Conservation (phyloP, 2,113 vertebrate species). For the Periophthalmodon schlosseri region DNA sequence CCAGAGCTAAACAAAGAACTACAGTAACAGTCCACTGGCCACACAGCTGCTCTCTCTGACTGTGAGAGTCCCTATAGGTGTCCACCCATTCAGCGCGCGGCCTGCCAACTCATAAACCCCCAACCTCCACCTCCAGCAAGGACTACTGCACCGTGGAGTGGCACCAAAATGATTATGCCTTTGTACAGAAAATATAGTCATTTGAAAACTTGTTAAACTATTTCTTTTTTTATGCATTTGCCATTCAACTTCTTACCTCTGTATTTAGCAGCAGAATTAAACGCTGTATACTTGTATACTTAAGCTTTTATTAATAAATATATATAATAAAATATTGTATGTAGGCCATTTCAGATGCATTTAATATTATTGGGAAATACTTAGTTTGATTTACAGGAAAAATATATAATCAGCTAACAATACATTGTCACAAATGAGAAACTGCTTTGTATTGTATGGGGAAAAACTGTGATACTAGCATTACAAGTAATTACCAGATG, state of each 20-base stretch:
- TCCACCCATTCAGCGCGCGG: slow-evolving; percentile 65
- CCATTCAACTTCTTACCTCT: background rate
- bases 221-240: background rate
- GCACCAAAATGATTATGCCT: background rate
- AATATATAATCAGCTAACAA: background rate
- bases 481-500: slow-evolving; percentile 11
- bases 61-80: slow-evolving; percentile 66
- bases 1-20: slow-evolving; percentile 73
- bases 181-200: background rate
- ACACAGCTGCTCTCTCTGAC: slow-evolving; percentile 64
- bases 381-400: background rate
- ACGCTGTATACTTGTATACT: slow-evolving; percentile 74
- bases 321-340: background rate
- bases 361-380: background rate
- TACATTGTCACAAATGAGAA: too few species aligned
- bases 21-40: slow-evolving; percentile 70
- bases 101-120: slow-evolving; percentile 65
- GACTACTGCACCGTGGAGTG: slow-evolving; percentile 1
- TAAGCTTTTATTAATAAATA: slow-evolving; percentile 31
- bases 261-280: slow-evolving; percentile 65
- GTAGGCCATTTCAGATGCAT: background rate
- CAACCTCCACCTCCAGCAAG: slow-evolving; percentile 42
- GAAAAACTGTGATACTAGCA: background rate
- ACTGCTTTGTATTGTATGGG: too few species aligned
- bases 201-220: background rate